These are phyloP conservation scores for Porites evermanni DNA, from an alignment of 92 coral and sea anemone genomes.

Conservation along the genomic window DNA sequence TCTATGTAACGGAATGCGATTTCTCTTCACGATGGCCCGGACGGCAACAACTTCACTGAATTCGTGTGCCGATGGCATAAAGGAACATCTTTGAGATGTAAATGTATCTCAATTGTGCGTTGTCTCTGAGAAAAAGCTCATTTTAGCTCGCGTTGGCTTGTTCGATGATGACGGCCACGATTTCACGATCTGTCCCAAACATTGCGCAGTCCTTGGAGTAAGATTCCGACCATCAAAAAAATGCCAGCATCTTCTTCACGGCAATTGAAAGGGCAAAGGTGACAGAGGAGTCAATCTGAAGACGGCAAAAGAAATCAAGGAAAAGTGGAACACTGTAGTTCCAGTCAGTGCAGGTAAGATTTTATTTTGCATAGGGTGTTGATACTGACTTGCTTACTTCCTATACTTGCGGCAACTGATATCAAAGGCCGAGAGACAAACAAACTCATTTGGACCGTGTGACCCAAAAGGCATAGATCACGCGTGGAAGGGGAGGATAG, in stretches of 20 bases:
- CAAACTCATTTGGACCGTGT: too few species aligned
- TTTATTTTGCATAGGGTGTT: not conserved
- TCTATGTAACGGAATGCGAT: too few species aligned
- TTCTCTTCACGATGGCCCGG: too few species aligned
- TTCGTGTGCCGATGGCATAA: not conserved
- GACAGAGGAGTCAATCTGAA: constrained; percentile 33
- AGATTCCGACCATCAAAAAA: constrained; percentile 33
- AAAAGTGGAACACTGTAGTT: constrained; percentile 30
- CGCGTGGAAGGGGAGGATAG: too few species aligned
- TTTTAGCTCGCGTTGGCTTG: constrained; percentile 29
- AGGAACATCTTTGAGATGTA: constrained; percentile 7
- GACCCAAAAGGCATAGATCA: too few species aligned
- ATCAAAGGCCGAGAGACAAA: too few species aligned
- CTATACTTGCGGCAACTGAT: not conserved
- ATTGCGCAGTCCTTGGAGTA: constrained; percentile 37
- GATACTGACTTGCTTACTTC: too few species aligned
- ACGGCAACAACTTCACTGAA: too few species aligned
- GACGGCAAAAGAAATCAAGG: constrained; percentile 34
- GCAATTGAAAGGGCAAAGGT: not conserved
- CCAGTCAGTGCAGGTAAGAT: constrained; percentile 50
- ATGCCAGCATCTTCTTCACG: constrained; percentile 50
- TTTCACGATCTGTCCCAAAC: constrained; percentile 31
- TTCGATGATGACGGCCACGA: constrained; percentile 33
- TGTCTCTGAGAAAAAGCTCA: constrained; percentile 29
- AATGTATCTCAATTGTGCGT: constrained; percentile 25